phyloP scores from a whole-genome alignment of 2,888 invertebrate genomes.

The Drosophila koepferae region DNA sequence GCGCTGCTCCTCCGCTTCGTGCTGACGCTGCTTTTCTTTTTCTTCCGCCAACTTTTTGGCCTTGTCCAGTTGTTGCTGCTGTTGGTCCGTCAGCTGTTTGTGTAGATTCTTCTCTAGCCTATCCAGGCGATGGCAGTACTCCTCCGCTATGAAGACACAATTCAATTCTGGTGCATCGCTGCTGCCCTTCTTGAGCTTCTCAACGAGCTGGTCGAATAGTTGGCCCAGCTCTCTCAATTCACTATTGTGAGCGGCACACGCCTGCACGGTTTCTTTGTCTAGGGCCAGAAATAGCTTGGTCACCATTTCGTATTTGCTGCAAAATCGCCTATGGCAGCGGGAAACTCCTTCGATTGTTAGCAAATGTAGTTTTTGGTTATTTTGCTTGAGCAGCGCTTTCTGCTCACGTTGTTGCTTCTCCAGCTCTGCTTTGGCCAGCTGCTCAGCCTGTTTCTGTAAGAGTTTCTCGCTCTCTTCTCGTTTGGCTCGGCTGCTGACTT shows the following conservation, averaged over 20 bases:
- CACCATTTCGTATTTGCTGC: slow-evolving; percentile 87
- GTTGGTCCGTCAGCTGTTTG: slow-evolving; percentile 64
- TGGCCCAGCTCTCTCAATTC: slow-evolving; percentile 83
- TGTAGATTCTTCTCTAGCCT: slow-evolving; percentile 85
- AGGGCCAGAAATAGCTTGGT: slow-evolving; percentile 84
- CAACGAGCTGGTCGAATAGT: slow-evolving; percentile 79
- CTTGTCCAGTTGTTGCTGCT: slow-evolving; percentile 79
- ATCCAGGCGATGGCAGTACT: slow-evolving; percentile 85
- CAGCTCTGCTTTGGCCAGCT: slow-evolving; percentile 60
- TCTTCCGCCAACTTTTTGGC: slow-evolving; percentile 53
- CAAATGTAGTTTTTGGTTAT: slow-evolving; percentile 70
- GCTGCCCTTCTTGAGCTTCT: slow-evolving; percentile 84
- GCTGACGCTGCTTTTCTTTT: slow-evolving; percentile 43
- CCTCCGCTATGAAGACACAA: slow-evolving; percentile 86
- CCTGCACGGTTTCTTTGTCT: slow-evolving; percentile 84
- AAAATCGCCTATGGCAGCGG: slow-evolving; percentile 87
- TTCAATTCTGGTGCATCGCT: slow-evolving; percentile 85
- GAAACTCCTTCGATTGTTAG: slow-evolving; percentile 86
- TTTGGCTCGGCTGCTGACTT: slow-evolving; percentile 36
- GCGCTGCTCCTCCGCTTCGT: slow-evolving; percentile 38
- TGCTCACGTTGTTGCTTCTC: slow-evolving; percentile 71
- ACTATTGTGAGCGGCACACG: slow-evolving; percentile 82
- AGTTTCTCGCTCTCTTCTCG: slow-evolving; percentile 61
- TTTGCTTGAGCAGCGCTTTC: slow-evolving; percentile 62
- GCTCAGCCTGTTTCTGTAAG: slow-evolving; percentile 75